Evolutionary conservation across 2,888 invertebrate species (phyloP), one percentile per base, ranked within the genome.

Genomic region (Lissonota sp.): DNA sequence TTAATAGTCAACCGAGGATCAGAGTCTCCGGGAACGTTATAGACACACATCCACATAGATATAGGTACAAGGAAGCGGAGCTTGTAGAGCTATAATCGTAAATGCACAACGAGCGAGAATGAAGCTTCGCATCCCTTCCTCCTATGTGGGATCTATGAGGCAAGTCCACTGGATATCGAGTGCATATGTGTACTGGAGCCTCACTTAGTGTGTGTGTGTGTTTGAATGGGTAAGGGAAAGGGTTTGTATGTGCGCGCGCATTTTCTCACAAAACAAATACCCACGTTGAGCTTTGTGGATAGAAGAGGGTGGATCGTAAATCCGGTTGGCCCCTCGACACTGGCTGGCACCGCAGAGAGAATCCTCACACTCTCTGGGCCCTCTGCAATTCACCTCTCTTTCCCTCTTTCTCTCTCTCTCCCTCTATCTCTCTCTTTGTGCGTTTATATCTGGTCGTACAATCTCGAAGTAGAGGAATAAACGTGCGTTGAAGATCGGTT

Each of bases 231-330:
- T 26, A 26, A 26, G 3, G 26, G 26, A 3, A 26, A 26, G 26
- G 26, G 26, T 26, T 26, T 26, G n/a, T n/a, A n/a, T n/a, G n/a
- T n/a, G 26, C 26, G 26, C 26, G 26, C 26, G 26, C 26, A 39
- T 39, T 12, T 14, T 42, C 55, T 80, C 82, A 83, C 84, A 86
- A 86, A 88, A 84, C 83, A 88, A 86, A 86, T 84, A 84, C 85
- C 63, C 64, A 63, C 49, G n/a, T 46, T 12, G 10, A n/a, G n/a
- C 10, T 37, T 49, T 39, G 46, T 49, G 58, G 49, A 60, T 70
- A 26, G 74, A 69, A 64, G 74, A 3, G 26, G 74, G 64, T 44
- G 51, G 44, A 70, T 74, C 64, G 79, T 70, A 70, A 74, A 79
- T 74, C 69, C 46, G 70, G 64, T 79, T 74, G 74, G 51, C 74